phyloP scores from a whole-genome alignment of 53 echinoderm and acorn worm species.

The Actinopyga echinites region DNA sequence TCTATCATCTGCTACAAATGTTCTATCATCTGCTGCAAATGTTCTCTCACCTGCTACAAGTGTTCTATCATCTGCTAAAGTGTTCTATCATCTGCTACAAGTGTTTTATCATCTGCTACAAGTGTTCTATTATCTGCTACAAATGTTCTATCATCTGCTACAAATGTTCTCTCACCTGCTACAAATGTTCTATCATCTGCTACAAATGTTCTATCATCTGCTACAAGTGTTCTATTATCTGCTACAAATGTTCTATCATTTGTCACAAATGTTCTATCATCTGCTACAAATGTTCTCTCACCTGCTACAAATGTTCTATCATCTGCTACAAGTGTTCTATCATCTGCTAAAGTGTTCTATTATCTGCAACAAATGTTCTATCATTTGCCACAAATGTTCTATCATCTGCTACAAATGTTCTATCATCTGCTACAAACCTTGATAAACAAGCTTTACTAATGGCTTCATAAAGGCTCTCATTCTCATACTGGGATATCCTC shows the following conservation, averaged over 20 bases:
- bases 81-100: neutral
- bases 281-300: neutral
- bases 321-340: neutral
- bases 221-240: neutral
- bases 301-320: neutral
- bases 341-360: neutral
- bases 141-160: neutral
- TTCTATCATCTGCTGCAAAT: neutral
- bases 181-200: neutral
- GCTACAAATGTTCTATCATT: no score
- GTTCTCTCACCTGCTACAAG: neutral
- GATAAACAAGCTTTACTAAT: slow-evolving; percentile 93
- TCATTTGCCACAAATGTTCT: neutral
- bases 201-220: neutral
- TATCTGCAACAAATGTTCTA: neutral
- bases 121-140: neutral
- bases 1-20: neutral
- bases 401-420: neutral
- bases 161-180: neutral
- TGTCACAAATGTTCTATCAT: neutral
- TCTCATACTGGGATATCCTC: slow-evolving; percentile 75
- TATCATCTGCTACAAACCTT: slow-evolving; percentile 55
- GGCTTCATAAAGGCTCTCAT: slow-evolving; percentile 85
- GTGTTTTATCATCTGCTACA: neutral
- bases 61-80: neutral